These are phyloP conservation scores for Siniperca chuatsi DNA, from an alignment of 2,113 vertebrate genomes.

Conservation along the genomic window DNA sequence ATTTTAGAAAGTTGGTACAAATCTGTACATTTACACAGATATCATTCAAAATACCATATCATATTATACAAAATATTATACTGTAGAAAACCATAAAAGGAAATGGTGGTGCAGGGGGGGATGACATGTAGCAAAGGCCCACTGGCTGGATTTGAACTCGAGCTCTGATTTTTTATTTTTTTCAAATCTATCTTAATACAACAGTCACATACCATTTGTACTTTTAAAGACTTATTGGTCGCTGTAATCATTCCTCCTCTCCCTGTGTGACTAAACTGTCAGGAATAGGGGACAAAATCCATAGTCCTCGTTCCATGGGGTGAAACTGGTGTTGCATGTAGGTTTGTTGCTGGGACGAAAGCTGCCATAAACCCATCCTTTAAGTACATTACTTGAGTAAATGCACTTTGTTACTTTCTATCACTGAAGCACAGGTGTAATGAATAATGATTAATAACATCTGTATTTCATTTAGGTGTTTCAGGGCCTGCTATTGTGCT, in stretches of 20 bases:
- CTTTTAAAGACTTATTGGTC: background rate
- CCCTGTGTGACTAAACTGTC: background rate
- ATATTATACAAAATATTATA: background rate
- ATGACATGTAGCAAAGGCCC: too few species aligned
- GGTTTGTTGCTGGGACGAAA: background rate
- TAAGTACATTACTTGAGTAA: background rate
- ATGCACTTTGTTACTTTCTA: background rate
- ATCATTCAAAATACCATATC: background rate
- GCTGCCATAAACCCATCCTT: background rate
- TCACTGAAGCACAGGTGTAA: conserved; percentile 8
- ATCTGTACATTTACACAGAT: background rate
- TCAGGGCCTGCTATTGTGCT: background rate
- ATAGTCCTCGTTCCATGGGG: background rate
- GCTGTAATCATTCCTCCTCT: background rate
- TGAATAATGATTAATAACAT: background rate
- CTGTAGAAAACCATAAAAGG: background rate
- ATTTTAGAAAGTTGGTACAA: background rate
- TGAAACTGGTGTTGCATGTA: background rate
- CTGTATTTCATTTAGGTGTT: background rate
- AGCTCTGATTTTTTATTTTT: background rate
- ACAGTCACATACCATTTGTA: background rate
- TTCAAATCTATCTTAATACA: background rate
- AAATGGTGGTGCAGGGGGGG: background rate
- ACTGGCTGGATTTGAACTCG: too few species aligned
- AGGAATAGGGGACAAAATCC: background rate